Evolutionary conservation across 1,140 invertebrate genomes (phyloP).

Genomic region (Marisa cornuarietis): DNA sequence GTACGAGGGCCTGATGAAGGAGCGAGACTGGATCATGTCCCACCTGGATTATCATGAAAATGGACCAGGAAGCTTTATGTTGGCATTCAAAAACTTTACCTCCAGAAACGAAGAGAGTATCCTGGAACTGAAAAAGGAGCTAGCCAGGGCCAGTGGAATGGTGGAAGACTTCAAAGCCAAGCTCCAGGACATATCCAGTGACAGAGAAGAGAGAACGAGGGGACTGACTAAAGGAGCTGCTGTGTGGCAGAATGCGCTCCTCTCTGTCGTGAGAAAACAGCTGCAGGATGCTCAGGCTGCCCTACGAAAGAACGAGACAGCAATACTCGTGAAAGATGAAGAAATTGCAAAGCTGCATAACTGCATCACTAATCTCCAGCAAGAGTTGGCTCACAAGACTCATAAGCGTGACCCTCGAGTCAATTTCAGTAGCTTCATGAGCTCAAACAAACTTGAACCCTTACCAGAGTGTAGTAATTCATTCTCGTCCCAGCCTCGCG

Average conservation of each 20-base stretch:
- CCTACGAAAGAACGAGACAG: constrained; percentile 34
- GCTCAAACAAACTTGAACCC: no score
- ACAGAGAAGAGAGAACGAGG: constrained; percentile 20
- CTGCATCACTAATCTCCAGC: no score
- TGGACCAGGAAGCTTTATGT: constrained; percentile 21
- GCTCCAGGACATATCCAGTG: constrained; percentile 23
- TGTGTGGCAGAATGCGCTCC: constrained; percentile 43
- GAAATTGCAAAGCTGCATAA: constrained; percentile 26
- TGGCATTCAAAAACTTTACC: constrained; percentile 35
- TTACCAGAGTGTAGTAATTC: no score
- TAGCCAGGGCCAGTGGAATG: constrained; percentile 27
- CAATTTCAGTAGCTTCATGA: no score
- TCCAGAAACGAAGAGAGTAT: constrained; percentile 31
- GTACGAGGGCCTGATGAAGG: constrained; percentile 34
- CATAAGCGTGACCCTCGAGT: no score
- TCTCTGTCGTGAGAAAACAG: constrained; percentile 46
- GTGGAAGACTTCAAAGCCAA: constrained; percentile 26
- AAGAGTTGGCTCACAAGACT: no score
- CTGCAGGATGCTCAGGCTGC: constrained; percentile 38
- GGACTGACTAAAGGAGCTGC: constrained; percentile 4
- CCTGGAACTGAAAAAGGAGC: constrained; percentile 30
- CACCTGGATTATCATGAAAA: constrained; percentile 27
- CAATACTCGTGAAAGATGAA: constrained; percentile 32
- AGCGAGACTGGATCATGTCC: constrained; percentile 36
- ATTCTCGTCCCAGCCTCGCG: no score